Evolutionary conservation across 64 coral and sea anemone genomes (phyloP).

Genomic region (Actinia equina): DNA sequence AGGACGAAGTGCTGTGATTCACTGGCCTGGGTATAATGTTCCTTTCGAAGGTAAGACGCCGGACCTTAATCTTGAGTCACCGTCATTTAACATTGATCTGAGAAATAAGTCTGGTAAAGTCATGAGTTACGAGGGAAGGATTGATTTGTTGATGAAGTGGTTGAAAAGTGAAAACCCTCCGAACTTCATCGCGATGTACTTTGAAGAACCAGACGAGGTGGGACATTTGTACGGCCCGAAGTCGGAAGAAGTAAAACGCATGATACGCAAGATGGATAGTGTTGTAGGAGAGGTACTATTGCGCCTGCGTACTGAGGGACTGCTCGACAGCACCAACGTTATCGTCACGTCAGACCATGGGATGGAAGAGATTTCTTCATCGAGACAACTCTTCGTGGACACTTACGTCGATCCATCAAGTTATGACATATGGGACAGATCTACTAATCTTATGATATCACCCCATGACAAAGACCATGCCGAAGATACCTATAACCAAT

Average conservation of each 20-base stretch:
- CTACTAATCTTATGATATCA: conserved; percentile 46
- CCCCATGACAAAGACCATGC: conserved; percentile 25
- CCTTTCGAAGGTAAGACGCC: conserved; percentile 54
- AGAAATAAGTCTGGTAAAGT: conserved; percentile 45
- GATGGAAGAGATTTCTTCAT: conserved; percentile 53
- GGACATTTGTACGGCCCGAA: conserved; percentile 56
- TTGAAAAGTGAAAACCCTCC: conserved; percentile 51
- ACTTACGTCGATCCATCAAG: conserved; percentile 45
- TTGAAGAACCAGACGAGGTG: conserved; percentile 70
- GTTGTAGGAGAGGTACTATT: conserved; percentile 54
- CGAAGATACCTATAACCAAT: conserved; percentile 40
- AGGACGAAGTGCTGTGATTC: conserved; percentile 69
- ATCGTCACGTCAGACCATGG: conserved; percentile 87
- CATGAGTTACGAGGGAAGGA: conserved; percentile 44
- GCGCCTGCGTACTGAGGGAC: conserved; percentile 10
- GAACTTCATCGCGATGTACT: conserved; percentile 80
- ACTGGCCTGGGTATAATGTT: conserved; percentile 87
- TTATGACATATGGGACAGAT: conserved; percentile 56
- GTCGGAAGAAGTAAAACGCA: conserved; percentile 11
- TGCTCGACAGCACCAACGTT: conserved; percentile 69
- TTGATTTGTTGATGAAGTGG: conserved; percentile 62
- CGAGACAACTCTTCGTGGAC: conserved; percentile 47
- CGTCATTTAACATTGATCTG: conserved; percentile 53
- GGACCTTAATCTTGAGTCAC: conserved; percentile 21
- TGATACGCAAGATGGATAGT: conserved; percentile 45